Percentiles rank a stretch among this genome's conserved stretches.
These are phyloP conservation scores for Karalla daura DNA, from an alignment of 2,797 vertebrate genomes.

Conservation along the genomic window DNA sequence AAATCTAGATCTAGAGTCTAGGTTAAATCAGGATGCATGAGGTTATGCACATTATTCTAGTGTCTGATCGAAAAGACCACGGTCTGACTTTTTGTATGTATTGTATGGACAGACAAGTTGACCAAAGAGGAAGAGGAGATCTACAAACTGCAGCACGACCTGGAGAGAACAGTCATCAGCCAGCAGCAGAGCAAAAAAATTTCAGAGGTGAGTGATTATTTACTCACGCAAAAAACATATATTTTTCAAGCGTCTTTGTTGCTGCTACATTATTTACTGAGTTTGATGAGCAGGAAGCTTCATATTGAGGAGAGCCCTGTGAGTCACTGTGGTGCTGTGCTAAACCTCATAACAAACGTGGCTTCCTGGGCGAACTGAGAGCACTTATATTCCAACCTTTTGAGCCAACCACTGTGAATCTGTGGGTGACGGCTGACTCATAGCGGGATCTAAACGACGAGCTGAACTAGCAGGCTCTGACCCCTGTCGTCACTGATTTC, in stretches of 20 bases:
- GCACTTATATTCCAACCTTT: constrained; percentile 59
- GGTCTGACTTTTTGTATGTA: constrained; percentile 20
- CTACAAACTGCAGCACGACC: constrained; percentile 94
- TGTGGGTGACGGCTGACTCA: constrained; percentile 71
- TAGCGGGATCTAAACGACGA: constrained; percentile 58
- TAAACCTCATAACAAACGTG: constrained; percentile 41
- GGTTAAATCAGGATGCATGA: too few species aligned
- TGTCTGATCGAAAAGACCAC: background rate
- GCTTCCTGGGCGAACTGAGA: constrained; percentile 41
- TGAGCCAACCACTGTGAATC: constrained; percentile 46
- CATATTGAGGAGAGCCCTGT: constrained; percentile 45
- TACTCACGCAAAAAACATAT: constrained; percentile 6
- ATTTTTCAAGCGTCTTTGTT: too few species aligned
- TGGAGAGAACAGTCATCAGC: constrained; percentile 92
- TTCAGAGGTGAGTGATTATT: constrained; percentile 84
- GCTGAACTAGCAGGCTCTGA: constrained; percentile 60
- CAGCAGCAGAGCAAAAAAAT: constrained; percentile 87
- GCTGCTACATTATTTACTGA: constrained; percentile 29
- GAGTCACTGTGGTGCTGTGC: constrained; percentile 47
- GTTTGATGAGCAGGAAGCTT: constrained; percentile 12
- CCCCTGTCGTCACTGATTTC: constrained; percentile 60
- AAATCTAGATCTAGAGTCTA: too few species aligned
- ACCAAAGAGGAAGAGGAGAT: constrained; percentile 98
- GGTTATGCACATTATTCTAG: too few species aligned
- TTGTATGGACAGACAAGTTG: constrained; percentile 84